Conservation (phyloP, 1,140 invertebrate species). For the Musca vetustissima region DNA sequence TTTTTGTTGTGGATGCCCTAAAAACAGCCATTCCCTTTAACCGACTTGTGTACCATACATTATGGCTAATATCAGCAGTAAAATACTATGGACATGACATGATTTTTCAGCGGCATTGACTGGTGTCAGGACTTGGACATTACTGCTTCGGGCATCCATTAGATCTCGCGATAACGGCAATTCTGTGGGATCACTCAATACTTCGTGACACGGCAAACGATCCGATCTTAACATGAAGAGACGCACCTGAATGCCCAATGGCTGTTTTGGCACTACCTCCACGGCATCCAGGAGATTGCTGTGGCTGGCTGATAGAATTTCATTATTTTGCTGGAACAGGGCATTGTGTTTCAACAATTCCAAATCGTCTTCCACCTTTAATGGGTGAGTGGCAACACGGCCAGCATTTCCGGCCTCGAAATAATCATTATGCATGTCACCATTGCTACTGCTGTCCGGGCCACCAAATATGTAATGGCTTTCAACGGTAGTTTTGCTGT, state of each 20-base stretch:
- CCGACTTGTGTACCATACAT: constrained; percentile 8
- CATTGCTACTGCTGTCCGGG: not conserved
- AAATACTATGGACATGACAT: not conserved
- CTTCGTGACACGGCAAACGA: constrained; percentile 67
- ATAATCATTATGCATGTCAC: constrained; percentile 35
- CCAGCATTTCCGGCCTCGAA: constrained; percentile 37
- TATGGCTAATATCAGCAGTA: constrained; percentile 16
- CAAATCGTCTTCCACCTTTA: constrained; percentile 44
- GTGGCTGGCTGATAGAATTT: constrained; percentile 35
- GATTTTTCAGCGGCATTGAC: constrained; percentile 6
- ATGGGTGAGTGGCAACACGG: constrained; percentile 29
- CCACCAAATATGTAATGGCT: constrained; percentile 13
- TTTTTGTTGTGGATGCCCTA: not conserved
- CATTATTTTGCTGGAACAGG: constrained; percentile 38
- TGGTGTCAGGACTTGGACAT: constrained; percentile 20
- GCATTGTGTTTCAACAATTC: constrained; percentile 43
- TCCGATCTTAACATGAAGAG: constrained; percentile 67
- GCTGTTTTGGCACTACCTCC: constrained; percentile 36
- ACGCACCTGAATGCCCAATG: constrained; percentile 44
- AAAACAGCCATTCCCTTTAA: not conserved
- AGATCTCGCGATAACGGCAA: constrained; percentile 60
- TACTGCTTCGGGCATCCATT: constrained; percentile 48
- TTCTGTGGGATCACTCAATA: constrained; percentile 63
- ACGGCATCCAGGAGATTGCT: constrained; percentile 42
- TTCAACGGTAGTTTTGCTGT: constrained; percentile 12